Evolutionary conservation across 2,888 invertebrate species (phyloP).

Genomic region (Isotomurus palustris): DNA sequence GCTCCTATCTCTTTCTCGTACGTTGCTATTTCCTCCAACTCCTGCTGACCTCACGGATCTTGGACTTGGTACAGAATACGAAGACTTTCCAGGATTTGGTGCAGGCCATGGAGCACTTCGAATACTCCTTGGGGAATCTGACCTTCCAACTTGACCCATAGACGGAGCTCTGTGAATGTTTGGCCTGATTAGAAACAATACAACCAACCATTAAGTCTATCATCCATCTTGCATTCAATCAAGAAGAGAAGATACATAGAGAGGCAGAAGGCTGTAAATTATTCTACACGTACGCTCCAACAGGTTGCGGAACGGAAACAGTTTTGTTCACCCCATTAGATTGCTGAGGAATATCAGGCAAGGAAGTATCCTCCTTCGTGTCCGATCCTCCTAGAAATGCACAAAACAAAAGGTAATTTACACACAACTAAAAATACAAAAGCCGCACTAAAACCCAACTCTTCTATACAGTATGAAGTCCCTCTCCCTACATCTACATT

Average conservation of each 20-base stretch:
- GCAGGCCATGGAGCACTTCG: constrained; percentile 77
- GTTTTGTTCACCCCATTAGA: constrained; percentile 46
- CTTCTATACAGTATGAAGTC: too few relatives aligned
- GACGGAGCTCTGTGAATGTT: constrained; percentile 46
- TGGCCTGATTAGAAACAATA: too few relatives aligned
- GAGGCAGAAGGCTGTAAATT: too few relatives aligned
- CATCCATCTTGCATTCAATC: too few relatives aligned
- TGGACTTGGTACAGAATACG: constrained; percentile 75
- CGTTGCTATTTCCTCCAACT: constrained; percentile 35
- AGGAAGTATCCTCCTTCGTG: background rate
- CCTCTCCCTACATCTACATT: too few relatives aligned
- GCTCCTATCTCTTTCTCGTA: constrained; percentile 24
- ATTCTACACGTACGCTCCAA: too few relatives aligned
- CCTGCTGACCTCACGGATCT: constrained; percentile 72
- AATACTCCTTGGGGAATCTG: constrained; percentile 65
- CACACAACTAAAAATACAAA: background rate
- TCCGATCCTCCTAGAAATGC: background rate
- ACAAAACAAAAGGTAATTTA: constrained; percentile 1
- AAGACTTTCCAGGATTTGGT: constrained; percentile 57
- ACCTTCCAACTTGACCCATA: constrained; percentile 44
- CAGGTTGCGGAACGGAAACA: constrained; percentile 58
- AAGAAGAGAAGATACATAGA: too few relatives aligned
- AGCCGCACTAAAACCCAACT: too few relatives aligned
- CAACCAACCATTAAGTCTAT: too few relatives aligned
- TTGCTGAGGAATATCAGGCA: constrained; percentile 5